Conservation (phyloP, 2,113 vertebrate species). For the Catharus minimus region DNA sequence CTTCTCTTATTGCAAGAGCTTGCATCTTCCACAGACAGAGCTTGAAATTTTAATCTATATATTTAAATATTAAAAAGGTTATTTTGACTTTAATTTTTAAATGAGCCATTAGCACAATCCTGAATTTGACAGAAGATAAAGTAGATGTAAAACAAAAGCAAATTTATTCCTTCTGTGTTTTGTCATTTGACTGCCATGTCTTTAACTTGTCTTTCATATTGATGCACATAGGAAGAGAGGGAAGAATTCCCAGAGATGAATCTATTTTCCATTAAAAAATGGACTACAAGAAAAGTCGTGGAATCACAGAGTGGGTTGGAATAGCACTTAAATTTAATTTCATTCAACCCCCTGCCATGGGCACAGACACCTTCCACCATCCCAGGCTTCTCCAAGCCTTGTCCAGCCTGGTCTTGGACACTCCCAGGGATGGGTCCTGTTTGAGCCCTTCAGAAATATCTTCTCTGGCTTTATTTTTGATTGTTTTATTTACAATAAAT, state of each 20-base stretch:
- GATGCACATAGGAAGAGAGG: not conserved
- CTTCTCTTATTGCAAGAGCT: not conserved
- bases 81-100: slow-evolving; percentile 63
- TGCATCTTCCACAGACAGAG: slow-evolving; percentile 11
- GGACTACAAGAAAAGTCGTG: not conserved
- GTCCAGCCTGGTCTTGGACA: not conserved
- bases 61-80: slow-evolving; percentile 57
- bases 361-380: not conserved
- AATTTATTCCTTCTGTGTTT: not conserved
- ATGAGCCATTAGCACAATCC: slow-evolving; percentile 39
- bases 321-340: not conserved
- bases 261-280: slow-evolving; percentile 16
- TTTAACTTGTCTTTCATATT: slow-evolving; percentile 29
- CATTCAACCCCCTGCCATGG: not conserved
- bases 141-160: slow-evolving; percentile 18
- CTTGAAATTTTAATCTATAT: slow-evolving; percentile 48
- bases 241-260: not conserved
- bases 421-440: not conserved
- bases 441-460: not conserved
- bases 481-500: slow-evolving; percentile 7
- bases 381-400: not conserved
- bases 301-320: not conserved
- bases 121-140: slow-evolving; percentile 6
- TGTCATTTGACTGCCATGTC: slow-evolving; percentile 1
- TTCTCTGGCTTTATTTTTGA: slow-evolving; percentile 31